phyloP scores from a whole-genome alignment of 2,113 vertebrate species.

The Chloropsis cyanopogon region DNA sequence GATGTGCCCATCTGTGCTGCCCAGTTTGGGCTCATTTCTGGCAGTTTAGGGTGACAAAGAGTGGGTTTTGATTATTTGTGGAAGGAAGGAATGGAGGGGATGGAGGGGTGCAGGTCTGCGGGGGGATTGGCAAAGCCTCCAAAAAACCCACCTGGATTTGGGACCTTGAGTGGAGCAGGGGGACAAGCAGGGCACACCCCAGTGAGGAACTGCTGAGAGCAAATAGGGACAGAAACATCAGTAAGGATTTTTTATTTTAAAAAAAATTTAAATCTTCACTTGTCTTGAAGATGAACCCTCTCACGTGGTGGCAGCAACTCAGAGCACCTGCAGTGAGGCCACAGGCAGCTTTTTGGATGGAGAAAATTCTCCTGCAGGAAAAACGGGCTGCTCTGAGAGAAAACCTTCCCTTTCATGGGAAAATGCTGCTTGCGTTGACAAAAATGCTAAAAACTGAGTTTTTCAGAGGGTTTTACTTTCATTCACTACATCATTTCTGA shows the following conservation, averaged over 20 bases:
- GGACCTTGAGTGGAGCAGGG: neutral
- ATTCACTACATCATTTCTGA: neutral
- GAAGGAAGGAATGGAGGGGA: neutral
- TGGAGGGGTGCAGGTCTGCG: neutral
- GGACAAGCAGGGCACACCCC: neutral
- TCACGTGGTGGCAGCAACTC: neutral
- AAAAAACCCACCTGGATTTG: neutral
- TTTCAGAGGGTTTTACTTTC: neutral
- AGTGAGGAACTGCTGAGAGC: neutral
- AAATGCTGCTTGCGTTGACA: neutral
- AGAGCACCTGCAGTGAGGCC: neutral
- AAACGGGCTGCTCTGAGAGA: neutral
- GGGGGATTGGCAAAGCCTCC: neutral
- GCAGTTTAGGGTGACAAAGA: neutral
- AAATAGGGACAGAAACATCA: neutral
- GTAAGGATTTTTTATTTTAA: neutral
- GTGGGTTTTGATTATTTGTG: fast-evolving
- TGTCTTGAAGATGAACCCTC: neutral
- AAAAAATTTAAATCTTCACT: neutral
- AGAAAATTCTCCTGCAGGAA: neutral
- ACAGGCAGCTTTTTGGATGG: neutral
- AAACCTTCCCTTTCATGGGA: neutral
- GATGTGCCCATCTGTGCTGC: fast-evolving
- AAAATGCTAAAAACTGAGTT: neutral
- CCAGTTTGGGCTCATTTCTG: fast-evolving